Base-by-base conservation (phyloP, 2,888 invertebrate genomes). In the Eumacrocentrus americanus region DNA sequence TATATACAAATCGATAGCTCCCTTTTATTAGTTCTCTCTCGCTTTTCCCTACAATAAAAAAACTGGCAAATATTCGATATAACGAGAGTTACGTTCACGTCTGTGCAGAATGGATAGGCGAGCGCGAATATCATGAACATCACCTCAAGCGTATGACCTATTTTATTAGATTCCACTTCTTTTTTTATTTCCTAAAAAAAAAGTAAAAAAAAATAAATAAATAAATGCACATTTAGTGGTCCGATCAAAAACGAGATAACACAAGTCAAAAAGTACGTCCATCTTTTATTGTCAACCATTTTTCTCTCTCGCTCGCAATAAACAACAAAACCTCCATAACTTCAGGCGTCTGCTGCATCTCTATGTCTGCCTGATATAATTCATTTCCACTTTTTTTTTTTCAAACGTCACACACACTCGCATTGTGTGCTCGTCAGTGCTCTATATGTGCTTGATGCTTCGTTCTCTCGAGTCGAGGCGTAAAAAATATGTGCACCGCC, bases 331-430 rank as follows among this genome's bases (percentile, higher is more conserved):
- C n/a, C 59, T 37, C 9, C 59, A 54, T 54, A 54, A 59, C 34
- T 59, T 47, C n/a, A 53, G 6, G 23, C 38, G 48, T 59, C 52
- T 18, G 35, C 35, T 53, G 40, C 47, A 47, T 40, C 53, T 48
- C 29, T 47, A 6, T 53, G 29, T 29, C 29, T 29, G 29, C 29
- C 29, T 9, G 29, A 53, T 54, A 47, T 47, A 59, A 44, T 47
- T 53, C 53, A 59, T 47, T 47, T 54, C 18, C 16, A 25, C 20
- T 20, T 53, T 46, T 35, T 53, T 58, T 44, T 53, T 12, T 16
- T 34, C 18, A 52, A 51, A 44, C 48, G 53, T 58, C 58, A 52
- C 52, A 37, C 46, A 58, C 58, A 58, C 25, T 25, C 34, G 11
- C 20, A 52, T 53, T 53, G 53, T 53, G 25, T 18, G 44, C 42